Percentiles rank a stretch among this genome's conserved stretches.
These are phyloP conservation scores for Arctopsyche grandis DNA, from an alignment of 1,140 invertebrate genomes.

Conservation along the genomic window DNA sequence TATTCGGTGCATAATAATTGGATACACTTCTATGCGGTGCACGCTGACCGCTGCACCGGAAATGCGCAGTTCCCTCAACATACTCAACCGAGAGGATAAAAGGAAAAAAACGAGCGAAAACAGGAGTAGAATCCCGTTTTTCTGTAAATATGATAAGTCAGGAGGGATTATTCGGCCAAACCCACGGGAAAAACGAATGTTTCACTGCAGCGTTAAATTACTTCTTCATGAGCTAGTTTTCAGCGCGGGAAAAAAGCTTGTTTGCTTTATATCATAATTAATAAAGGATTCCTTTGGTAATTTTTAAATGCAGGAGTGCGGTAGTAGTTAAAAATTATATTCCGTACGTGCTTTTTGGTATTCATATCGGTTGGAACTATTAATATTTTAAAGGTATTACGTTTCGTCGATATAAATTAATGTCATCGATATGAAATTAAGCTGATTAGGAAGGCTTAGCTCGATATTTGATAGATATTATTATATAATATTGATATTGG, in stretches of 20 bases:
- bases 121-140: constrained; percentile 1
- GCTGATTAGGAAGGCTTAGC: no score
- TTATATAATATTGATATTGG: no score
- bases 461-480: no score
- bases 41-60: neutral
- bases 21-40: neutral
- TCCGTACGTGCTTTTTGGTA: no score
- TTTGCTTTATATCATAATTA: no score
- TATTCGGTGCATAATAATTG: neutral
- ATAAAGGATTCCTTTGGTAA: no score
- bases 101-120: neutral
- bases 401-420: no score
- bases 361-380: no score
- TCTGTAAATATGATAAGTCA: constrained; percentile 1
- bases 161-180: neutral
- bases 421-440: no score
- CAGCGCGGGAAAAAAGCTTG: neutral
- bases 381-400: no score
- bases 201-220: neutral
- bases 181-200: neutral
- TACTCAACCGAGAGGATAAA: neutral
- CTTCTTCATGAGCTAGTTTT: constrained; percentile 4
- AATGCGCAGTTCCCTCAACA: neutral
- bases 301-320: no score
- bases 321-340: no score